Conservation (phyloP, 2,797 vertebrate genomes). For the Podarcis siculus region DNA sequence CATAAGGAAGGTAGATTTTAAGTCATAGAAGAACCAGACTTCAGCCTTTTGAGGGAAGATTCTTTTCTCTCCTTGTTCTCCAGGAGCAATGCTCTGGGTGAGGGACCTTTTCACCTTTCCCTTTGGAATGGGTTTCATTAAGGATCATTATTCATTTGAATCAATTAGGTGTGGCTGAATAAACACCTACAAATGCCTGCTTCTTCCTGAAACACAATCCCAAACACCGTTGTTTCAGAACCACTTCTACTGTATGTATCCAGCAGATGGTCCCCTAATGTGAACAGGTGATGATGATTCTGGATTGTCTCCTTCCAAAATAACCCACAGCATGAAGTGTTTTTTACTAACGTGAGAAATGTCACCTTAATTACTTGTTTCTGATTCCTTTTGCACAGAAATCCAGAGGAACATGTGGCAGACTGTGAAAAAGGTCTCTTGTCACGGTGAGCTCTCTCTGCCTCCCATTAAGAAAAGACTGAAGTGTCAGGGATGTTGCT, state of each 20-base stretch:
- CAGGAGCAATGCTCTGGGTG: background rate
- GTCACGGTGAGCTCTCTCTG: background rate
- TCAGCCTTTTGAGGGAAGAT: background rate
- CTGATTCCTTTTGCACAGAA: background rate
- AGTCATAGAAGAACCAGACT: background rate
- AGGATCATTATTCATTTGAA: conserved; percentile 19
- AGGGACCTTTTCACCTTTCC: background rate
- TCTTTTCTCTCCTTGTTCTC: background rate
- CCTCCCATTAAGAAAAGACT: background rate
- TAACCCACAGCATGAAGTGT: background rate
- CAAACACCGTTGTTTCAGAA: conserved; percentile 32
- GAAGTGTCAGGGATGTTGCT: background rate
- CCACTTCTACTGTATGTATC: background rate
- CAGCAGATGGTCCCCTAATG: background rate
- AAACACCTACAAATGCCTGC: background rate
- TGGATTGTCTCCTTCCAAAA: conserved; percentile 18
- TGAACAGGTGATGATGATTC: background rate
- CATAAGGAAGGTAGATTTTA: background rate
- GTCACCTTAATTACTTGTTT: conserved; percentile 16
- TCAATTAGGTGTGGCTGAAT: background rate
- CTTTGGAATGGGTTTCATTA: background rate
- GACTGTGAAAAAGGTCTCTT: background rate
- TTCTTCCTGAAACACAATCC: background rate
- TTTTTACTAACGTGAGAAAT: conserved; percentile 39
- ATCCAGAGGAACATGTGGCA: background rate